These are phyloP conservation scores for Diarsia dahlii DNA, from an alignment of 2,888 invertebrate genomes.

Conservation along the genomic window DNA sequence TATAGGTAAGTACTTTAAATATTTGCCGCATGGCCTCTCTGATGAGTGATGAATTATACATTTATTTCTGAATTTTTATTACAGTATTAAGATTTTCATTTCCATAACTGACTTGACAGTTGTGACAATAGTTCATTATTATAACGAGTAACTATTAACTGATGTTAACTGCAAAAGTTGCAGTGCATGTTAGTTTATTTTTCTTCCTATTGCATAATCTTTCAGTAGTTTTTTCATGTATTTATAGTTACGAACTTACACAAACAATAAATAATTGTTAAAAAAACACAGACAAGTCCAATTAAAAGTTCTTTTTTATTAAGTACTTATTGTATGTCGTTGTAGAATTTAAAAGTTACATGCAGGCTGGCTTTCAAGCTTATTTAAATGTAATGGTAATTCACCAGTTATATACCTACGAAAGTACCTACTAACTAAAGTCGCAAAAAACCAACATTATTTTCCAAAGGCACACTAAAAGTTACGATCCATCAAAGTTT, in stretches of 20 bases:
- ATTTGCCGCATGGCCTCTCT: slow-evolving; percentile 87
- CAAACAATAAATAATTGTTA: not conserved
- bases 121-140: slow-evolving; percentile 59
- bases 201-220: not conserved
- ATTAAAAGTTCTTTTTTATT: not conserved
- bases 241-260: not conserved
- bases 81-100: slow-evolving; percentile 74
- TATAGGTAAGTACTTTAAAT: slow-evolving; percentile 87
- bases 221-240: not conserved
- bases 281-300: not conserved
- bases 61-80: slow-evolving; percentile 83
- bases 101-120: slow-evolving; percentile 68
- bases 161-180: slow-evolving; percentile 16
- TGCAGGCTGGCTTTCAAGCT: not conserved
- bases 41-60: slow-evolving; percentile 88
- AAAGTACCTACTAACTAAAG: slow-evolving; percentile 5
- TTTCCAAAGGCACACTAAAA: slow-evolving; percentile 8
- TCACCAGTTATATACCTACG: not conserved
- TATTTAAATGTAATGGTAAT: not conserved
- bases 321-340: no score
- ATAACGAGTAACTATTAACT: slow-evolving; percentile 27
- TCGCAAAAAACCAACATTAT: not conserved
- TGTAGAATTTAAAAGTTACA: not conserved
- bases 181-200: not conserved
- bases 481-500: slow-evolving; percentile 13